phyloP scores from a whole-genome alignment of 2,888 invertebrate species.

The Leptopilina syphax region DNA sequence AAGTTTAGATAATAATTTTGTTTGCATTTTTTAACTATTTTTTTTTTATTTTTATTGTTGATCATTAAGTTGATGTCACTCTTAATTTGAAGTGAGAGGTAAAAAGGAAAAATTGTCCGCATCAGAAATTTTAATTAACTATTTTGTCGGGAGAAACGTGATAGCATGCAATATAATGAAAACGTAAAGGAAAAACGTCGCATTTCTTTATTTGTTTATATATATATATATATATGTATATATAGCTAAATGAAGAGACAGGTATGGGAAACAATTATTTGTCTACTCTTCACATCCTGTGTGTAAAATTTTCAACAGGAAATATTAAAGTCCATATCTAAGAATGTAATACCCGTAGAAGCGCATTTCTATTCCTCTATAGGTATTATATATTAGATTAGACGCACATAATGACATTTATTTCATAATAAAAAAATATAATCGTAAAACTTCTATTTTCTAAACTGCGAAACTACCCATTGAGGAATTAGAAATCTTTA shows the following conservation, averaged over 20 bases:
- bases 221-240: too few species aligned
- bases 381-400: background rate
- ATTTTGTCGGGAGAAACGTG: slow-evolving; percentile 55
- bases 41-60: too few species aligned
- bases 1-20: too few species aligned
- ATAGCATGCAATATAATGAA: slow-evolving; percentile 41
- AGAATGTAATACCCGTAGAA: background rate
- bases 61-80: too few species aligned
- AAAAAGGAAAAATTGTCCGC: slow-evolving; percentile 43
- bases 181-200: slow-evolving; percentile 52
- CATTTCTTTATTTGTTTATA: slow-evolving; percentile 51
- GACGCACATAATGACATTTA: background rate
- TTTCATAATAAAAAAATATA: background rate
- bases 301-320: slow-evolving; percentile 5
- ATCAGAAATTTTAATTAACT: slow-evolving; percentile 58
- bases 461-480: background rate
- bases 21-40: too few species aligned
- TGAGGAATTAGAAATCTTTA: background rate
- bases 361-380: background rate
- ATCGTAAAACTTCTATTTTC: background rate
- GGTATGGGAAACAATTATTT: slow-evolving; percentile 23
- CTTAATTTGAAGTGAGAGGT: too few species aligned
- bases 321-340: slow-evolving; percentile 8
- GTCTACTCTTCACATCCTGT: slow-evolving; percentile 1
- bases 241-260: slow-evolving; percentile 46